Evolutionary conservation across 2,888 invertebrate species (phyloP).

Genomic region (Mythimna albipuncta): DNA sequence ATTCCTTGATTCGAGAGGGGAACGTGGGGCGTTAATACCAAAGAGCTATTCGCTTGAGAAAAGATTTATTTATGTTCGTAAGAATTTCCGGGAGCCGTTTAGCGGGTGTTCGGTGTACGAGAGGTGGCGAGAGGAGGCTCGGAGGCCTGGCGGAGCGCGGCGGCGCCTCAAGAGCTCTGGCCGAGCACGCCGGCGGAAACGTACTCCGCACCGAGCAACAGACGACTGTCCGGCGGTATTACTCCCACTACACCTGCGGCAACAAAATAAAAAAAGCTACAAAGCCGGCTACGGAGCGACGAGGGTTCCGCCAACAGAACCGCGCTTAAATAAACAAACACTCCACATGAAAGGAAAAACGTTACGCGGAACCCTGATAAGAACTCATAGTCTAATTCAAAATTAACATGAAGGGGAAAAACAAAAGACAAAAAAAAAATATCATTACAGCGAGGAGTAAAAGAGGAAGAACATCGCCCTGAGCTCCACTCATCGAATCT

Average conservation of each 20-base stretch:
- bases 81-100: slow-evolving; percentile 86
- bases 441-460: slow-evolving; percentile 76
- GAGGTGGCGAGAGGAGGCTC: slow-evolving; percentile 72
- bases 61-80: slow-evolving; percentile 87
- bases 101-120: slow-evolving; percentile 82
- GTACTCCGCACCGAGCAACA: slow-evolving; percentile 92
- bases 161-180: slow-evolving; percentile 86
- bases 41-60: slow-evolving; percentile 86
- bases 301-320: slow-evolving; percentile 78
- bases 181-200: slow-evolving; percentile 89
- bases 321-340: slow-evolving; percentile 80
- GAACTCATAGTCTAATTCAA: slow-evolving; percentile 71
- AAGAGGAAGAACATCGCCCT: slow-evolving; percentile 77
- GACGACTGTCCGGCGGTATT: slow-evolving; percentile 91
- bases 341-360: slow-evolving; percentile 71
- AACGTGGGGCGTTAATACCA: slow-evolving; percentile 83
- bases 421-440: slow-evolving; percentile 76
- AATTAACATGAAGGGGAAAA: slow-evolving; percentile 77
- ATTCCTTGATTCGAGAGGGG: slow-evolving; percentile 84
- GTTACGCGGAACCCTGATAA: slow-evolving; percentile 70
- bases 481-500: slow-evolving; percentile 82
- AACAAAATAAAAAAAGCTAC: slow-evolving; percentile 90
- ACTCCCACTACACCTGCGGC: slow-evolving; percentile 92
- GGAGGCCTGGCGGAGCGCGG: slow-evolving; percentile 69
- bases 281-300: slow-evolving; percentile 84